Base-by-base conservation (phyloP, 2,113 vertebrate genomes). In the Chlorodrepanis virens region DNA sequence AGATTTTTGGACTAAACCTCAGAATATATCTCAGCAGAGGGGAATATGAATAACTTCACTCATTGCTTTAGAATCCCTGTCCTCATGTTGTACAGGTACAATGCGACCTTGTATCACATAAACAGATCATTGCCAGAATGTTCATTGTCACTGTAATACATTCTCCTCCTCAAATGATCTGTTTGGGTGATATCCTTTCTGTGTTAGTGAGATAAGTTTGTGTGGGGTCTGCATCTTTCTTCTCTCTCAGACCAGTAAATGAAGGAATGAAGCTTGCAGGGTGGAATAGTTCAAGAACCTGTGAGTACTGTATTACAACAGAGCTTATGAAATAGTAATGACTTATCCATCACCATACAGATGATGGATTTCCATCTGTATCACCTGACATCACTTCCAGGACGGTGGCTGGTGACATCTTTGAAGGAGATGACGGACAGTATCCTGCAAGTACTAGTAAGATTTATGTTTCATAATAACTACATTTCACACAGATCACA, bases 391-490 rank as follows among this genome's bases (percentile, higher is more conserved):
- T 28, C 42, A 6, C 57, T 39, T 13, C 17, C 8, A 28, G 44
- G 33, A 86, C 83, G 0, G 10, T 16, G 42, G 5, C 59, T 67
- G 78, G 24, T 42, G 68, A 79, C 72, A 82, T 17, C 56, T 39
- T 15, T 52, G 72, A 12, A 59, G 42, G 50, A 57, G 80, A 70
- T 7, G 75, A 5, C 2, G 45, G 65, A 71, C 33, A 22, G 6
- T 82, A 95, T 59, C 75, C 90, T 68, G 21, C 63, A 0, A 97
- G 44, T 91, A 85, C 97, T 57, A 96, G 96, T 97, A 97, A 97
- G 96, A 76, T 74, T 79, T 77, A 50, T 72, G 5, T 85, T 81
- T 84, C 80, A 24, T 76, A 76, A 21, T 91, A 76, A 40, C 10
- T 71, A 37, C 23, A 9, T 83, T 10, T 61, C 53, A 35, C 44